Evolutionary conservation across 2,888 invertebrate species (phyloP), one percentile per base, ranked within the genome.

Genomic region (Neoascia interrupta): DNA sequence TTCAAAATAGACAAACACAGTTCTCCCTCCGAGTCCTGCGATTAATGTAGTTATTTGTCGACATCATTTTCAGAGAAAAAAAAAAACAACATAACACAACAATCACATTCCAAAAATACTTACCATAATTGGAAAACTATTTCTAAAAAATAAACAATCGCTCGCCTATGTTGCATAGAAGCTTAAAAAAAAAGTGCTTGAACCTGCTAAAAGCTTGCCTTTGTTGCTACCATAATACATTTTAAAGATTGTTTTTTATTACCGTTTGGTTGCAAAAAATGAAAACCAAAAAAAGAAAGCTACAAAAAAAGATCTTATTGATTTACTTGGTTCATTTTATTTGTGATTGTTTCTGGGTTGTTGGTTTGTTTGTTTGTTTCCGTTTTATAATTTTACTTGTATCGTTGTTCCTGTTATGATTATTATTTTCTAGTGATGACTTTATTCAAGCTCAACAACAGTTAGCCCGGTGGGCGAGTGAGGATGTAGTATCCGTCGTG

Each of bases 381-480:
- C 31, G 79, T 79, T 79, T 79, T 79, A 79, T 79, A 79, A 73
- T 79, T 79, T 86, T 87, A 86, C 86, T 90, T 88, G 87, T 91
- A 91, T 90, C 90, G 92, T 92, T 87, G 92, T 92, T 90, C 89
- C 92, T 92, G 91, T 92, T 92, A 92, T 92, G 92, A 92, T 93
- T 93, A 92, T 93, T 94, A 93, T 94, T 94, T 95, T 95, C 93
- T 95, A 96, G 95, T 95, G 95, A 95, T 95, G 95, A 95, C 93
- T 96, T 95, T 95, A 95, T 95, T 95, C 95, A 96, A 95, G 95
- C 96, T 95, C 96, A 95, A 94, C 95, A 94, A 94, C 95, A 94
- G 93, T 93, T 95, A 94, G 95, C 94, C 94, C 95, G 94, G 92
- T 95, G 95, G 95, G 95, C 95, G 92, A 96, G 95, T 94, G 95